Evolutionary conservation across 2,888 invertebrate genomes (phyloP).

Genomic region (Ormyrus thymus): DNA sequence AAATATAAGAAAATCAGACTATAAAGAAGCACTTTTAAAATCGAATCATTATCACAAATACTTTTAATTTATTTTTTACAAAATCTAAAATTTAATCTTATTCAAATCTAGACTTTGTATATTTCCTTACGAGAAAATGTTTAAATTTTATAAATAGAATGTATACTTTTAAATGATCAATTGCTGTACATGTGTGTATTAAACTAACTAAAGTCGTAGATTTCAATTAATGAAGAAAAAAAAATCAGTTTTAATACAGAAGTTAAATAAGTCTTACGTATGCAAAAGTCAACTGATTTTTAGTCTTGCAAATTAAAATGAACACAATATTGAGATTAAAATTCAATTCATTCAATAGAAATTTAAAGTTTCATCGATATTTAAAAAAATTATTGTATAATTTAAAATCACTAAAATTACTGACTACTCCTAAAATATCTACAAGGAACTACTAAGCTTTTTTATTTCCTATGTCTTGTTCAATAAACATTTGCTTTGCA

Average conservation of each 20-base stretch:
- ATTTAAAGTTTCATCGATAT: not conserved
- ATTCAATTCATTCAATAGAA: not conserved
- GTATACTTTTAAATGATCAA: not conserved
- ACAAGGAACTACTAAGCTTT: conserved; percentile 34
- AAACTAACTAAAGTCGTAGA: not conserved
- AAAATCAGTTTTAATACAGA: not conserved
- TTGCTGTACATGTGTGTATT: not conserved
- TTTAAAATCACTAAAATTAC: conserved; percentile 36
- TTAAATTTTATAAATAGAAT: conserved; percentile 17
- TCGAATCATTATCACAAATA: not conserved
- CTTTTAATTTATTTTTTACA: conserved; percentile 5
- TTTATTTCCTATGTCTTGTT: conserved; percentile 6
- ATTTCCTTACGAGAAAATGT: not conserved
- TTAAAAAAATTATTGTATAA: conserved; percentile 8
- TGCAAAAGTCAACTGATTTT: not conserved
- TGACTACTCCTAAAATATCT: conserved; percentile 5
- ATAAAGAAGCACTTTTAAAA: not conserved
- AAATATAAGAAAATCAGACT: not conserved
- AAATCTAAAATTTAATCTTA: not conserved
- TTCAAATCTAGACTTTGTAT: not conserved
- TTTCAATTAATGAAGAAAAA: not conserved
- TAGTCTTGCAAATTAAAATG: conserved; percentile 33
- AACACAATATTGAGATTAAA: conserved; percentile 1
- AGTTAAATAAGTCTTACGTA: not conserved
- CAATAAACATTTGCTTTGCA: conserved; percentile 11